Conservation (phyloP, 2,797 vertebrate genomes). For the Sebastes trivittatus region DNA sequence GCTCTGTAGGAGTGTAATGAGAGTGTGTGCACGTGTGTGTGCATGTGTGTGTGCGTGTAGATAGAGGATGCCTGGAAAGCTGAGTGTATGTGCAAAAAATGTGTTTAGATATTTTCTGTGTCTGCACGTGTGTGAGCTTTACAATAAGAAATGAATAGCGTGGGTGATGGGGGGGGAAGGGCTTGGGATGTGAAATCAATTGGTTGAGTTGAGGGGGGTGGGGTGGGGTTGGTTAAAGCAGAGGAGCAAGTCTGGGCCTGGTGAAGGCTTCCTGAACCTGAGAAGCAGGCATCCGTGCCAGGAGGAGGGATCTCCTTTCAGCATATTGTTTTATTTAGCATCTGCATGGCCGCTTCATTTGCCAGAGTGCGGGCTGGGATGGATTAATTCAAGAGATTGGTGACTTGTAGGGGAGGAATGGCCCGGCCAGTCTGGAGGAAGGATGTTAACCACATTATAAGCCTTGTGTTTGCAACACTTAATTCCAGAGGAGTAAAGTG, state of each 20-base stretch:
- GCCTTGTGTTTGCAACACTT: slow-evolving; percentile 74
- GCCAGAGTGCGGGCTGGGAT: slow-evolving; percentile 63
- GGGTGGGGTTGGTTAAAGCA: neutral
- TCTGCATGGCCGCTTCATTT: slow-evolving; percentile 67
- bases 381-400: slow-evolving; percentile 68
- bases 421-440: slow-evolving; percentile 38
- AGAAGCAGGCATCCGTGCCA: slow-evolving; percentile 50
- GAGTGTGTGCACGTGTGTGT: neutral
- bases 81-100: slow-evolving; percentile 4
- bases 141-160: slow-evolving; percentile 31
- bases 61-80: slow-evolving; percentile 4
- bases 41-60: neutral
- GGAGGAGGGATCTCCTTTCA: slow-evolving; percentile 74
- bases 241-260: slow-evolving; percentile 42
- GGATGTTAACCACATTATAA: slow-evolving; percentile 74
- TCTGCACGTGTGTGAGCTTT: slow-evolving; percentile 6
- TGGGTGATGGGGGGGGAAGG: slow-evolving; percentile 21
- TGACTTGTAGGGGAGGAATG: slow-evolving; percentile 58
- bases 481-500: slow-evolving; percentile 68
- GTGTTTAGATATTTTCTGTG: neutral
- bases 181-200: slow-evolving; percentile 56
- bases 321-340: slow-evolving; percentile 80
- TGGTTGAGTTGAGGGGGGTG: slow-evolving; percentile 1
- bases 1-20: slow-evolving; percentile 25
- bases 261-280: slow-evolving; percentile 64